A percentile compares a stretch with the other conserved stretches of the same genome.
phyloP scores from a whole-genome alignment of 2,113 vertebrate genomes.

The Daubentonia madagascariensis region DNA sequence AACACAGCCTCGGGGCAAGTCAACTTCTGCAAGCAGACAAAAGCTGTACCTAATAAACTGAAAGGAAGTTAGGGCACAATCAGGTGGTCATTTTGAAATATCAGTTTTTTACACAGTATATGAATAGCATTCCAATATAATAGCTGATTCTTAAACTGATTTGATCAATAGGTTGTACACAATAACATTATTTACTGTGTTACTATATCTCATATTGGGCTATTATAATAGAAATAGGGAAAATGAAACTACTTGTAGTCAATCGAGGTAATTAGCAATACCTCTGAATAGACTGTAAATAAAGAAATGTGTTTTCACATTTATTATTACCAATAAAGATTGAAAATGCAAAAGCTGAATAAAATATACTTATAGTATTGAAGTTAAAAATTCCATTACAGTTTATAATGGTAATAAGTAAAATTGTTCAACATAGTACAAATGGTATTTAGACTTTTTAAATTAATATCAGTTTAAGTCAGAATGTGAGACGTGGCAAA shows the following conservation, averaged over 20 bases:
- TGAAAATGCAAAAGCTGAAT: neutral
- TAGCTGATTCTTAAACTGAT: neutral
- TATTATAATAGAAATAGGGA: neutral
- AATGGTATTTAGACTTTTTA: neutral
- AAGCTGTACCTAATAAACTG: neutral
- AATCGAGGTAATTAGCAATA: neutral
- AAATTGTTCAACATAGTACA: neutral
- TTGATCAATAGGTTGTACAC: neutral
- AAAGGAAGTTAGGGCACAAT: neutral
- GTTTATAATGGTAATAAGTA: neutral
- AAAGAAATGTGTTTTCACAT: neutral
- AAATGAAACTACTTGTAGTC: neutral
- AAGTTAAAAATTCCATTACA: neutral
- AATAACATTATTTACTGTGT: neutral
- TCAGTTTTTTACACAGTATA: neutral
- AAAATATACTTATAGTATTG: neutral
- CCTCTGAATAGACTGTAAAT: neutral
- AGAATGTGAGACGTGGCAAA: neutral
- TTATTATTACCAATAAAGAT: neutral
- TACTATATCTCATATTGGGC: neutral
- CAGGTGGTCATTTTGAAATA: neutral
- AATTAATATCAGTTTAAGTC: neutral
- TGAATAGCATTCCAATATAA: neutral
- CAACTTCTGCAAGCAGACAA: neutral
- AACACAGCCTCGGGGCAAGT: neutral